Conservation (phyloP, 2,797 vertebrate species). For the Helostoma temminkii region DNA sequence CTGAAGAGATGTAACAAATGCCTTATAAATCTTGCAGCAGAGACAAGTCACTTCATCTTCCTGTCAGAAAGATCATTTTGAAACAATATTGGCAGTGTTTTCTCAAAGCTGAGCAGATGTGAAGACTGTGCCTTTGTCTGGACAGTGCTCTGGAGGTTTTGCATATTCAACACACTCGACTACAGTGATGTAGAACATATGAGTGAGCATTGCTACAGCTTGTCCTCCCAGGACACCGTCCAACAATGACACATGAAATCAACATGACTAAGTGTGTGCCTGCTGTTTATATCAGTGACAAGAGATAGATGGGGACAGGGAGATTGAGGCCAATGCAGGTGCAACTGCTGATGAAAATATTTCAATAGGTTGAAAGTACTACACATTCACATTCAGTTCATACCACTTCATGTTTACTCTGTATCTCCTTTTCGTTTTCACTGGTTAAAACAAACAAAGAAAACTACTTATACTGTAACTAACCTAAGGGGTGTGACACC, state of each 20-base stretch:
- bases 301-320: background rate
- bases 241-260: slow-evolving; percentile 49
- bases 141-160: slow-evolving; percentile 23
- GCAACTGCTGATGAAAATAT: slow-evolving; percentile 27
- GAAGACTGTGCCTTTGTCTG: slow-evolving; percentile 41
- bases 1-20: slow-evolving; percentile 15
- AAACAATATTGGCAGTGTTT: slow-evolving; percentile 50
- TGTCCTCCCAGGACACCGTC: slow-evolving; percentile 54
- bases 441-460: slow-evolving; percentile 28
- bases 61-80: slow-evolving; percentile 48
- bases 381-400: slow-evolving; percentile 6
- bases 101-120: slow-evolving; percentile 53
- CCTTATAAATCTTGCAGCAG: slow-evolving; percentile 20
- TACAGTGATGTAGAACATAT: slow-evolving; percentile 24
- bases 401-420: background rate
- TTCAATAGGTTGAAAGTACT: slow-evolving; percentile 27
- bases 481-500: slow-evolving; percentile 26
- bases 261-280: slow-evolving; percentile 20
- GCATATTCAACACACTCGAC: slow-evolving; percentile 10
- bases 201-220: slow-evolving; percentile 51
- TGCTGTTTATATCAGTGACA: background rate
- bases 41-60: slow-evolving; percentile 55
- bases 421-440: background rate
- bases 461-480: slow-evolving; percentile 17
- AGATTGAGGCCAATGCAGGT: too few species aligned